Base-by-base conservation (phyloP, 2,113 vertebrate genomes). In the Rhabdomys dilectus region DNA sequence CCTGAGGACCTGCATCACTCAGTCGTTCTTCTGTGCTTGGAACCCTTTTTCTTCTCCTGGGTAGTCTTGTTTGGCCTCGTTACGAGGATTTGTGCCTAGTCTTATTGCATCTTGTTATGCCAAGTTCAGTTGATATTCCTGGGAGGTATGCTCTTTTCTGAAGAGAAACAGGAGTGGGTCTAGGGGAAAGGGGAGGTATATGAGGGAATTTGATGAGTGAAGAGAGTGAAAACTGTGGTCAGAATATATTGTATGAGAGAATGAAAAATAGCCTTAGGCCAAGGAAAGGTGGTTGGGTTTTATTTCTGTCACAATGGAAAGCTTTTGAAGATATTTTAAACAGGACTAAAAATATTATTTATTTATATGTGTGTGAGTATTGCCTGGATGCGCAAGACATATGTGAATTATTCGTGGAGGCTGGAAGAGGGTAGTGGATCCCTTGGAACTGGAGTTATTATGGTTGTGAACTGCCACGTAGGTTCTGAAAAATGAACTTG, bases 221-320 rank as follows among this genome's bases (percentile, higher is more conserved):
- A 29, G 24, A 5, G 5, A 76, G 24, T 42, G 42, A 45, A 76
- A 26, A 45, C 26, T 77, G 5, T 48, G 26, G 75, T 48, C 45
- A 29, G 75, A 26, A 45, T 77, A 26, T 48, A 29, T 77, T 77
- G 24, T 77, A 26, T 77, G 42, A 77, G 45, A 77, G 42, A 77
- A 45, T 48, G 48, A 42, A 75, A 75, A 48, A 48, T 48, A 29
- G 42, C 26, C 31, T 56, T 80, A 36, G 17, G 39, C 17, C n/a
- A 85, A 70, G 8, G 36, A 22, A 84, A 85, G 68, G 39, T 58
- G 45, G 56, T 93, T 84, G 6, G 48, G 60, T 68, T 92, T 93
- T 89, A 95, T 93, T 82, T n/a, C 78, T 39, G 34, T 58, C 77
- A 92, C 11, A 60, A 42, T 82, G 22, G 34, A 31, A 90, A 89